phyloP scores from a whole-genome alignment of 2,888 invertebrate species.

The Drosophila tanythrix region DNA sequence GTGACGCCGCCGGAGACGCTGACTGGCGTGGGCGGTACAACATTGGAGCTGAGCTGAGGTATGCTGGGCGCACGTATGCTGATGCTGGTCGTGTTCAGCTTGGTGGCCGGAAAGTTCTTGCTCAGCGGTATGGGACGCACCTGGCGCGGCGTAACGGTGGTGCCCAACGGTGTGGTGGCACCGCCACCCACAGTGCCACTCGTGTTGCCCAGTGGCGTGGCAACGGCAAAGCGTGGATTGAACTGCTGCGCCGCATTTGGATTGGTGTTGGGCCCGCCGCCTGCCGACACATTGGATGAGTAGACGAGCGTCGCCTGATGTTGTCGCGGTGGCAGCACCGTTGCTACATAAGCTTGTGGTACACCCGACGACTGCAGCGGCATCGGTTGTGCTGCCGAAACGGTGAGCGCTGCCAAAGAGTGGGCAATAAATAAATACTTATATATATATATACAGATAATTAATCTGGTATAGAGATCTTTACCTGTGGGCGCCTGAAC shows the following conservation, averaged over 20 bases:
- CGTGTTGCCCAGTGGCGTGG: constrained; percentile 69
- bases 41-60: constrained; percentile 77
- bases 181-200: constrained; percentile 37
- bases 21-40: constrained; percentile 63
- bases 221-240: constrained; percentile 84
- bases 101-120: constrained; percentile 82
- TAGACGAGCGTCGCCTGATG: constrained; percentile 84
- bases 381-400: constrained; percentile 54
- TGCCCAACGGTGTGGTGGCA: constrained; percentile 65
- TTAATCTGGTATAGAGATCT: not conserved
- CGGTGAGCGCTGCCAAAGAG: constrained; percentile 60
- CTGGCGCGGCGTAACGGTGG: constrained; percentile 80
- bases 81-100: constrained; percentile 84
- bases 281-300: constrained; percentile 80
- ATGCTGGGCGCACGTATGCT: constrained; percentile 84
- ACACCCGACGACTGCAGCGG: constrained; percentile 48
- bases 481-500: constrained; percentile 57
- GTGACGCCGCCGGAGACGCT: constrained; percentile 71
- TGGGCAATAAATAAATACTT: not conserved
- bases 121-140: constrained; percentile 84
- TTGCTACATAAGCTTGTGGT: constrained; percentile 83
- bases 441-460: not conserved
- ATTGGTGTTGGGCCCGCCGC: constrained; percentile 61
- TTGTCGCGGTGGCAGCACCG: constrained; percentile 83
- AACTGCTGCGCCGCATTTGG: constrained; percentile 81